Conservation (phyloP, 2,113 vertebrate genomes). For the Isichthys henryi region DNA sequence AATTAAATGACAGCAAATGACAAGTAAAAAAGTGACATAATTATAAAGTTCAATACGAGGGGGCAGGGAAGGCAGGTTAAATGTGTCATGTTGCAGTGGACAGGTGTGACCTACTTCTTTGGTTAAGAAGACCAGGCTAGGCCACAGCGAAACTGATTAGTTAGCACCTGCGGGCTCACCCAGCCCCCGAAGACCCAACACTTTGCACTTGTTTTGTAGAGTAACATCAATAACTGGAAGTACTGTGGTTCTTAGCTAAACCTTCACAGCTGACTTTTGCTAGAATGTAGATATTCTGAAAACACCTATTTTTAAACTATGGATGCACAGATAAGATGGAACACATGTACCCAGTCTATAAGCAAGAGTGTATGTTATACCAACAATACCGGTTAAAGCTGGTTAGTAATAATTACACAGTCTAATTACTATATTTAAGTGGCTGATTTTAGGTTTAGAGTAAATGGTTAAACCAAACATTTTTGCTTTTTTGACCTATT, state of each 20-base stretch:
- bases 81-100: neutral
- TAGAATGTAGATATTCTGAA: neutral
- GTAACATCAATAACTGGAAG: neutral
- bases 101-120: constrained; percentile 24
- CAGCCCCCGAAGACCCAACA: neutral
- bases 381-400: neutral
- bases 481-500: neutral
- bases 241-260: neutral
- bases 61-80: neutral
- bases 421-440: neutral
- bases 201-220: neutral
- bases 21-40: neutral
- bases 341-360: neutral
- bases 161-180: neutral
- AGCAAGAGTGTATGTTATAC: neutral
- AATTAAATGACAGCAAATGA: neutral
- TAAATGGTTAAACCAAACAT: neutral
- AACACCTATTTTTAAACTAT: neutral
- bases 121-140: neutral
- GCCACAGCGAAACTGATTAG: neutral
- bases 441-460: neutral
- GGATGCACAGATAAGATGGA: neutral
- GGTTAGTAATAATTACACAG: neutral
- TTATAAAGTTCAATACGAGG: neutral
- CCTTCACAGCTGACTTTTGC: neutral